Conservation (phyloP, 1,140 invertebrate species). For the Apolygus lucorum region DNA sequence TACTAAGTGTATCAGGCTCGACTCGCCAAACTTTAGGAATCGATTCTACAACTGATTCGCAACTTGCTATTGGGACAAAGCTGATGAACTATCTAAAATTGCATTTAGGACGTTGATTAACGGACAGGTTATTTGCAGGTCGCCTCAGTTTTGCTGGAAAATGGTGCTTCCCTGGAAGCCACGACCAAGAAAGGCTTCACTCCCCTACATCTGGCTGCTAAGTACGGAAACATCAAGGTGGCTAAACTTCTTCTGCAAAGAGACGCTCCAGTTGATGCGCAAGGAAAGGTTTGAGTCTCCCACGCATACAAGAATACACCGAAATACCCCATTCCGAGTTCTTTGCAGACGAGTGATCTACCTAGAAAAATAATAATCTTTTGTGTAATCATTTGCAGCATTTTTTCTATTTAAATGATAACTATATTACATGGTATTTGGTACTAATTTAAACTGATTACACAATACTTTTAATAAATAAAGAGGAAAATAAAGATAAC, state of each 20-base stretch:
- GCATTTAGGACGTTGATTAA: constrained; percentile 1
- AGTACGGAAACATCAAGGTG: constrained; percentile 92
- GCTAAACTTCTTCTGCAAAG: constrained; percentile 74
- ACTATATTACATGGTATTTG: neutral
- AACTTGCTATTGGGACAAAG: too few relatives aligned
- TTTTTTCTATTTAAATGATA: neutral
- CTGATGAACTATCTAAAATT: neutral
- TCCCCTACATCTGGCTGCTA: constrained; percentile 91
- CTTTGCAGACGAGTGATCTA: too few relatives aligned
- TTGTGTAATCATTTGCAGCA: neutral
- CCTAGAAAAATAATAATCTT: too few relatives aligned
- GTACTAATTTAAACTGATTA: too few relatives aligned
- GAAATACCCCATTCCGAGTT: neutral
- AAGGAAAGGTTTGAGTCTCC: constrained; percentile 64
- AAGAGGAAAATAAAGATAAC: too few relatives aligned
- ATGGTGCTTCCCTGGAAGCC: constrained; percentile 81
- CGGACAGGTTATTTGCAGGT: constrained; percentile 48
- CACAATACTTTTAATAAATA: too few relatives aligned
- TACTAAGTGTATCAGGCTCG: too few relatives aligned
- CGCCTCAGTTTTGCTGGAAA: constrained; percentile 80
- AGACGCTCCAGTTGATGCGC: constrained; percentile 84
- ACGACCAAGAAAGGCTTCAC: constrained; percentile 96
- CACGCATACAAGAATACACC: too few relatives aligned
- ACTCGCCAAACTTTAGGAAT: too few relatives aligned
- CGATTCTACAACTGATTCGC: constrained; percentile 20